A percentile compares a stretch with the other conserved stretches of the same genome.
These are phyloP conservation scores for Pangasianodon gigas DNA, from an alignment of 2,113 vertebrate genomes.

Conservation along the genomic window DNA sequence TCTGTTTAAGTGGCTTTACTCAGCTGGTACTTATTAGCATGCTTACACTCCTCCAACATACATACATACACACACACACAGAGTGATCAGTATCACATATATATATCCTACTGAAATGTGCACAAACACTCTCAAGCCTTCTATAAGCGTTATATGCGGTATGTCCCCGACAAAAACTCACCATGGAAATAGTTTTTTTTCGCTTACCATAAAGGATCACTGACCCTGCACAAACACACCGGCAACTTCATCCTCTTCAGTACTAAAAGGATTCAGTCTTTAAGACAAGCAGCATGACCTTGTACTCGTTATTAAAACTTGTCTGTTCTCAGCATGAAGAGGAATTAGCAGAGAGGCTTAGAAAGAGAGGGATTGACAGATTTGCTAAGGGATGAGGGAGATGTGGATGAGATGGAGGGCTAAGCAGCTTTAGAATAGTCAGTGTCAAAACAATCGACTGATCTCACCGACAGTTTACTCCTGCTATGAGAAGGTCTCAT, in stretches of 20 bases:
- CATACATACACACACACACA: conserved; percentile 17
- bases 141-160: not conserved
- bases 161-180: not conserved
- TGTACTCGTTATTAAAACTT: conserved; percentile 29
- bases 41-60: conserved; percentile 19
- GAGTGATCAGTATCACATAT: not conserved
- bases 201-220: conserved; percentile 26
- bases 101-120: not conserved
- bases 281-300: conserved; percentile 47
- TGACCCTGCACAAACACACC: conserved; percentile 41
- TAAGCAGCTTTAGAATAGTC: conserved; percentile 68
- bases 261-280: conserved; percentile 49
- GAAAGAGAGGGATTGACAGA: conserved; percentile 30
- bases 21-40: conserved; percentile 46
- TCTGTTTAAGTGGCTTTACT: conserved; percentile 57
- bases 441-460: conserved; percentile 72
- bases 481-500: not conserved
- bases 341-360: conserved; percentile 48
- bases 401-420: conserved; percentile 66
- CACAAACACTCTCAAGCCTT: conserved; percentile 22
- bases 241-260: conserved; percentile 43
- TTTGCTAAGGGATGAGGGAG: conserved; percentile 44
- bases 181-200: conserved; percentile 25
- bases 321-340: conserved; percentile 45
- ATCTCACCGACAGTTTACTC: conserved; percentile 44